Percentiles rank a stretch among this genome's conserved stretches.
phyloP scores from a whole-genome alignment of 2,797 vertebrate genomes.

The Lepilemur septentrionalis region DNA sequence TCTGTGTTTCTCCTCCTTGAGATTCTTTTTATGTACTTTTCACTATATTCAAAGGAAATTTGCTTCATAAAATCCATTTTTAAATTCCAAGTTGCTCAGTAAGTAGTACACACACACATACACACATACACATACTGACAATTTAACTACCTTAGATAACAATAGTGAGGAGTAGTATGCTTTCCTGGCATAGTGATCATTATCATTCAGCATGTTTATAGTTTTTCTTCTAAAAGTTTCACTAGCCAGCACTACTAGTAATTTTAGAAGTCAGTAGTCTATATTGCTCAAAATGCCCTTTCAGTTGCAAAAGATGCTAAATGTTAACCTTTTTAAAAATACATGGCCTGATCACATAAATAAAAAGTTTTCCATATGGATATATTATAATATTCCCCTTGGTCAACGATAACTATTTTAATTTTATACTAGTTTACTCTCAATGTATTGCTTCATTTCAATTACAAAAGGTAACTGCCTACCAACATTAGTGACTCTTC shows the following conservation, averaged over 20 bases:
- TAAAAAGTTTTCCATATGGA: not conserved
- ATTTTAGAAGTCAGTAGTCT: not conserved
- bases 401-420: not conserved
- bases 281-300: not conserved
- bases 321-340: not conserved
- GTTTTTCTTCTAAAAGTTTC: not conserved
- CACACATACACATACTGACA: not conserved
- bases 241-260: not conserved
- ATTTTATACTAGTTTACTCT: slow-evolving; percentile 13
- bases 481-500: not conserved
- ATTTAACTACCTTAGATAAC: not conserved
- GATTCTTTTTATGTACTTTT: not conserved
- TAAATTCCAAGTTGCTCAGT: not conserved
- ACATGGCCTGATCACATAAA: not conserved
- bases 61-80: not conserved
- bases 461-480: slow-evolving; percentile 31
- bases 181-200: not conserved
- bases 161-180: not conserved
- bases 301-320: not conserved
- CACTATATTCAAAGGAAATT: not conserved
- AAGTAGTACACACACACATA: not conserved
- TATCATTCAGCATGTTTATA: not conserved
- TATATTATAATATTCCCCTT: not conserved
- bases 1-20: not conserved
- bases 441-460: slow-evolving; percentile 11